A percentile compares a stretch with the other conserved stretches of the same genome.
Evolutionary conservation across 2,888 invertebrate species (phyloP).

Genomic region (Drosophila nigricruria): DNA sequence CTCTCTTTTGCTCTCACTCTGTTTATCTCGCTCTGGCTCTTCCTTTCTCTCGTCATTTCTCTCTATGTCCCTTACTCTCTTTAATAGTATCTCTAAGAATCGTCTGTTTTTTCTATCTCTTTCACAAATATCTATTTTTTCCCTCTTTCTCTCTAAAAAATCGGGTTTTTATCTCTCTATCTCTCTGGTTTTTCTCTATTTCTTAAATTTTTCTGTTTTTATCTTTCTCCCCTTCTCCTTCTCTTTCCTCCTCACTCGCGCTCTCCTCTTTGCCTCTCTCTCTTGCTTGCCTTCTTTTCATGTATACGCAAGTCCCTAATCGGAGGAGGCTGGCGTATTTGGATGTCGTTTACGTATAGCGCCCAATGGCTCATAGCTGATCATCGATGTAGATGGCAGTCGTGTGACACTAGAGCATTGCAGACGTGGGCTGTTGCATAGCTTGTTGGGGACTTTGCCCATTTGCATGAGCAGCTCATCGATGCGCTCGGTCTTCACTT

Average conservation of each 20-base stretch:
- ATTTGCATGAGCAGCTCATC: constrained; percentile 80
- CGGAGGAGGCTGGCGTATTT: constrained; percentile 48
- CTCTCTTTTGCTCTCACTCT: neutral
- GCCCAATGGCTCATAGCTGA: constrained; percentile 37
- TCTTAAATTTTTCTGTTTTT: neutral
- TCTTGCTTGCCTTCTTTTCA: no score
- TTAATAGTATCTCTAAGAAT: neutral
- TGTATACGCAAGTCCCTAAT: constrained; percentile 8
- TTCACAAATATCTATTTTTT: neutral
- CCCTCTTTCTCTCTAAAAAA: neutral
- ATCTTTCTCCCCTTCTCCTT: neutral
- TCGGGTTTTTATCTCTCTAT: neutral
- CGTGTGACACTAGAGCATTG: constrained; percentile 12
- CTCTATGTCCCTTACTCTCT: neutral
- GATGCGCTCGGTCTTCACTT: constrained; percentile 81
- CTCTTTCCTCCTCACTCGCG: neutral
- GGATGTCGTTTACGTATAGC: constrained; percentile 35
- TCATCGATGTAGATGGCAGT: constrained; percentile 25
- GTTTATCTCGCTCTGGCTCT: neutral
- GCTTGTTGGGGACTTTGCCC: constrained; percentile 54
- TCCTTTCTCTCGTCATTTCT: neutral
- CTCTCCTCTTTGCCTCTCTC: neutral
- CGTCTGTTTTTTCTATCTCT: neutral
- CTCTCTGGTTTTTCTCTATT: neutral
- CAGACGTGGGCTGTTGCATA: constrained; percentile 1